Evolutionary conservation across 2,113 vertebrate genomes (phyloP), one percentile per base, ranked within the genome.

Genomic region (Paracyprichromis sp.): DNA sequence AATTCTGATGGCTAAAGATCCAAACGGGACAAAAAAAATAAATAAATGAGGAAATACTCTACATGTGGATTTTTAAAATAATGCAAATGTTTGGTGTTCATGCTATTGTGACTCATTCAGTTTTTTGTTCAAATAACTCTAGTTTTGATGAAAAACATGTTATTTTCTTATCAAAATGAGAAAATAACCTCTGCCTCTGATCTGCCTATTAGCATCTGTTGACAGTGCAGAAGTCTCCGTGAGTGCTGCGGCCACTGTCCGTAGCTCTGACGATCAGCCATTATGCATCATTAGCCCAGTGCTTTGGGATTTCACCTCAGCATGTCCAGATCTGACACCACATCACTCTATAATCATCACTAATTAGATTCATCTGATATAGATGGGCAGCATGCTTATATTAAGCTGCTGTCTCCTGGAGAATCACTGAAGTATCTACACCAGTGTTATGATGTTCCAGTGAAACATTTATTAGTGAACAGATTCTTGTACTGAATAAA

Each of bases 201-300:
- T 79, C 56, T 24, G 80, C 82, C 47, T n/a, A 4, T 82, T 53
- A 54, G 8, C 7, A 5, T 14, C 34, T 9, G 71, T 71, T 53
- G 47, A 80, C 31, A 10, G 38, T 40, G 63, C 38, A 24, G 45
- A 45, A 19, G 36, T 56, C 66, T n/a, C 7, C 1, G n/a, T 7
- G 86, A 73, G 83, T 59, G 83, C 45, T 43, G 50, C 7, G n/a
- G 34, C 31, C 17, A 6, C 89, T 78, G 85, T 86, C 83, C 53
- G 3, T 29, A 36, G 16, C 81, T 40, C 56, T 57, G 89, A 90
- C 86, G 63, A 84, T 92, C 45, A 50, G 79, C 86, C 83, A 88
- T 88, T 91, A 91, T 36, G 53, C 85, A 82, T 91, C 87, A 90
- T 93, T 93, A 94, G 66, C 38, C 29, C 50, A 6, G 47, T n/a